Evolutionary conservation across 2,888 invertebrate species (phyloP).

Genomic region (Drosophila diplacantha): DNA sequence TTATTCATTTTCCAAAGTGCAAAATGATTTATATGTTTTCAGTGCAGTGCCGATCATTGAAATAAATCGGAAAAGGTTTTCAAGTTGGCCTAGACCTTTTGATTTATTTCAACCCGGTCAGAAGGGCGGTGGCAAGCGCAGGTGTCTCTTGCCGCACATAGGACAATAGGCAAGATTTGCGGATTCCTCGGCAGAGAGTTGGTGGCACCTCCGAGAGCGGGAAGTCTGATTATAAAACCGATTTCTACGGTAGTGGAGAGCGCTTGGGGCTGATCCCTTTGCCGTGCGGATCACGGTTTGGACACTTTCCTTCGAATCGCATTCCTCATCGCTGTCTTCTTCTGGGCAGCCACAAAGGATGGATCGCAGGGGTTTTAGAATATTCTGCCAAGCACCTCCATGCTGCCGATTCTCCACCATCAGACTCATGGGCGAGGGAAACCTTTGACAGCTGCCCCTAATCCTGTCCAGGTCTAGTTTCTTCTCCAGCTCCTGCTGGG

Average conservation of each 20-base stretch:
- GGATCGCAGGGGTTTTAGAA: slow-evolving; percentile 22
- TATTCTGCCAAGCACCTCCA: background rate
- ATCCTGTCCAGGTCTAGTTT: slow-evolving; percentile 39
- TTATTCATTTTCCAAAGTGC: background rate
- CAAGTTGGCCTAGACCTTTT: slow-evolving; percentile 11
- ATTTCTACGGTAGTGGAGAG: background rate
- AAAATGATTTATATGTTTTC: background rate
- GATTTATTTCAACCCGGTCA: slow-evolving; percentile 21
- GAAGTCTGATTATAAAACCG: background rate
- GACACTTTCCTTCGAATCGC: background rate
- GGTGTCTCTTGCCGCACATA: slow-evolving; percentile 26
- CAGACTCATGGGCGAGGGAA: slow-evolving; percentile 55
- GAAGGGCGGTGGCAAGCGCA: slow-evolving; percentile 18
- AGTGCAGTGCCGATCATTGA: background rate
- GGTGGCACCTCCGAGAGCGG: background rate
- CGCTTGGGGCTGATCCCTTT: background rate
- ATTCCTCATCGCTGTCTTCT: background rate
- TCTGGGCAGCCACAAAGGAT: slow-evolving; percentile 20
- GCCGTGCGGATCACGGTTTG: background rate
- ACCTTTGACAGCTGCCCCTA: slow-evolving; percentile 33
- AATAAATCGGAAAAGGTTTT: background rate
- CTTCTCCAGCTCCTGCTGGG: slow-evolving; percentile 66
- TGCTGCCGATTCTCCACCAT: slow-evolving; percentile 15
- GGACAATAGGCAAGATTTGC: slow-evolving; percentile 10
- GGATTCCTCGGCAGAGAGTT: background rate